These are phyloP conservation scores for Ischnus inquisitorius DNA, from an alignment of 2,888 invertebrate species.

Conservation along the genomic window DNA sequence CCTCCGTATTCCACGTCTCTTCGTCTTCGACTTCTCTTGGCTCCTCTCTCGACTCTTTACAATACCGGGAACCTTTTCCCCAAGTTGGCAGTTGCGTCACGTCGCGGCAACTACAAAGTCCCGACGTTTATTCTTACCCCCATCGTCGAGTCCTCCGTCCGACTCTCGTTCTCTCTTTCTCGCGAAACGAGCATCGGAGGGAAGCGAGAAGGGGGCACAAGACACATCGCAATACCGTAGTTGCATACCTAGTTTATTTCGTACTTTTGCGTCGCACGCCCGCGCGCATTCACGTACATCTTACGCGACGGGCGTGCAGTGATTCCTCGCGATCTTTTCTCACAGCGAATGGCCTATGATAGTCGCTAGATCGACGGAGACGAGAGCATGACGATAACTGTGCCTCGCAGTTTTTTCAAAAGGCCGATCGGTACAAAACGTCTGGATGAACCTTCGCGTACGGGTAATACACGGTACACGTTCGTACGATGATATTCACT, in stretches of 20 bases:
- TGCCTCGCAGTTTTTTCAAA: neutral
- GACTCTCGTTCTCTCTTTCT: slow-evolving; percentile 44
- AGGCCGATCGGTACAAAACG: slow-evolving; percentile 3
- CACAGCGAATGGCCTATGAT: neutral
- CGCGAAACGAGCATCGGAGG: slow-evolving; percentile 14
- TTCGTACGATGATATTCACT: neutral
- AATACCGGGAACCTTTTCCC: slow-evolving; percentile 83
- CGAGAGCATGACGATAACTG: neutral
- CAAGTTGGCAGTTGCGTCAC: slow-evolving; percentile 84
- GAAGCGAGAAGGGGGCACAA: slow-evolving; percentile 3
- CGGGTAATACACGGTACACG: no score
- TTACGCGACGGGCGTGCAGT: slow-evolving; percentile 16
- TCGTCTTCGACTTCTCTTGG: slow-evolving; percentile 54
- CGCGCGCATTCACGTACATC: slow-evolving; percentile 55
- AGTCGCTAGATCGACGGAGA: neutral
- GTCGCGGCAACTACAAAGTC: slow-evolving; percentile 85
- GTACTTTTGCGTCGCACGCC: slow-evolving; percentile 76
- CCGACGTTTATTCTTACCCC: slow-evolving; percentile 70
- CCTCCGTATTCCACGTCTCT: slow-evolving; percentile 43
- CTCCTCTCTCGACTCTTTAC: slow-evolving; percentile 66
- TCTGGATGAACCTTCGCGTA: neutral
- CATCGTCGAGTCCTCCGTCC: slow-evolving; percentile 48
- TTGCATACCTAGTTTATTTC: slow-evolving; percentile 79
- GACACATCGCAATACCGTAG: slow-evolving; percentile 73
- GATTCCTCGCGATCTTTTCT: slow-evolving; percentile 24